A percentile compares a stretch with the other conserved stretches of the same genome.
These are phyloP conservation scores for Eumeta japonica DNA, from an alignment of 1,140 invertebrate genomes.

Conservation along the genomic window DNA sequence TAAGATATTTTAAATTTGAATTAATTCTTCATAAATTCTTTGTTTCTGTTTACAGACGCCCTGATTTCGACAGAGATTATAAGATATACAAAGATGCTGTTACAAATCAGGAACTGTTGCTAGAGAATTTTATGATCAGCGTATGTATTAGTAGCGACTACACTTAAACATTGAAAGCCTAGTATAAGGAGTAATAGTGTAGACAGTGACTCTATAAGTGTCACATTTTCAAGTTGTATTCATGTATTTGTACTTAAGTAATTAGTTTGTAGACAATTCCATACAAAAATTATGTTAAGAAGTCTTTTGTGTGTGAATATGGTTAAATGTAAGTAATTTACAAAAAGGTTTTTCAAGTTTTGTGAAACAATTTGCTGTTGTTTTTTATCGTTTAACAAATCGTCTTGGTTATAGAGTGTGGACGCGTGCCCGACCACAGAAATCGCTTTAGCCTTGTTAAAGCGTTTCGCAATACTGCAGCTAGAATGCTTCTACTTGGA, in stretches of 20 bases:
- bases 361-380: neutral
- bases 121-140: conserved; percentile 58
- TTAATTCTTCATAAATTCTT: no score
- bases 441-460: conserved; percentile 44
- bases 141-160: no score
- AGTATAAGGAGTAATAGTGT: neutral
- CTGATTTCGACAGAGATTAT: conserved; percentile 74
- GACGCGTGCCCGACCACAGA: conserved; percentile 53
- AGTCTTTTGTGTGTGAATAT: no score
- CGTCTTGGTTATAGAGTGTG: conserved; percentile 26
- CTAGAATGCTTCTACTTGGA: conserved; percentile 68
- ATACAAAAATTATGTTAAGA: no score
- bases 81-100: conserved; percentile 72
- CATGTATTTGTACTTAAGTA: neutral
- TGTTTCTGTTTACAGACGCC: conserved; percentile 32
- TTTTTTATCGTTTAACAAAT: neutral
- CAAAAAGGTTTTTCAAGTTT: neutral
- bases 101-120: conserved; percentile 66
- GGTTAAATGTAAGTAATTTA: no score
- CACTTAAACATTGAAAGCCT: neutral
- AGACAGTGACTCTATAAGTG: neutral
- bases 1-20: no score
- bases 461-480: conserved; percentile 67
- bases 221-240: neutral
- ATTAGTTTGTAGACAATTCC: no score